A percentile compares a stretch with the other conserved stretches of the same genome.
Evolutionary conservation across 2,888 invertebrate genomes (phyloP).

Genomic region (Tortrix viridana): DNA sequence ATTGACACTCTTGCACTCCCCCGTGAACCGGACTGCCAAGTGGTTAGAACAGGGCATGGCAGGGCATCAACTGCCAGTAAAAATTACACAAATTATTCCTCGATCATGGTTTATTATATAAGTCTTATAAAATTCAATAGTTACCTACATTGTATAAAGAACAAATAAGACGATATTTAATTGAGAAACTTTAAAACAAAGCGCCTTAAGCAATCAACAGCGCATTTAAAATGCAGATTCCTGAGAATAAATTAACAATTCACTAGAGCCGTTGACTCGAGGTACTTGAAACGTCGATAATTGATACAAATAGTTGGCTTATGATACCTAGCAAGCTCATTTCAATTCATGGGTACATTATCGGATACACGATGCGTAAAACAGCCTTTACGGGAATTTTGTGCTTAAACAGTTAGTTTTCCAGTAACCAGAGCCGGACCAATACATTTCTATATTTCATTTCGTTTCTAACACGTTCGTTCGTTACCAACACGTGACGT

Average conservation of each 20-base stretch:
- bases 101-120: constrained; percentile 67
- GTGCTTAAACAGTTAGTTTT: constrained; percentile 15
- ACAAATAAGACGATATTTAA: constrained; percentile 60
- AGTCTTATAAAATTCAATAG: constrained; percentile 77
- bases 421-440: too few species aligned
- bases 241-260: constrained; percentile 54
- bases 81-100: constrained; percentile 52
- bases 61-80: too few species aligned
- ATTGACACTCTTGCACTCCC: too few species aligned
- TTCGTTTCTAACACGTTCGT: background rate
- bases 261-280: constrained; percentile 42
- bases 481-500: too few species aligned
- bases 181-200: constrained; percentile 55
- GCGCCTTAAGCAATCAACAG: constrained; percentile 55
- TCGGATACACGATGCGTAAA: constrained; percentile 11
- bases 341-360: constrained; percentile 9
- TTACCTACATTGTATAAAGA: constrained; percentile 59
- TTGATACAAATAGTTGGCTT: constrained; percentile 12
- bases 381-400: constrained; percentile 21
- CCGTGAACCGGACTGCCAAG: too few species aligned
- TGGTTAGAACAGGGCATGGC: too few species aligned
- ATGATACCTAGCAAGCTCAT: constrained; percentile 21
- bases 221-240: constrained; percentile 66
- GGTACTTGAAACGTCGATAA: constrained; percentile 11
- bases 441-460: background rate